These are phyloP conservation scores for Lamellibrachia satsuma DNA, from an alignment of 2,888 invertebrate genomes.

Conservation along the genomic window DNA sequence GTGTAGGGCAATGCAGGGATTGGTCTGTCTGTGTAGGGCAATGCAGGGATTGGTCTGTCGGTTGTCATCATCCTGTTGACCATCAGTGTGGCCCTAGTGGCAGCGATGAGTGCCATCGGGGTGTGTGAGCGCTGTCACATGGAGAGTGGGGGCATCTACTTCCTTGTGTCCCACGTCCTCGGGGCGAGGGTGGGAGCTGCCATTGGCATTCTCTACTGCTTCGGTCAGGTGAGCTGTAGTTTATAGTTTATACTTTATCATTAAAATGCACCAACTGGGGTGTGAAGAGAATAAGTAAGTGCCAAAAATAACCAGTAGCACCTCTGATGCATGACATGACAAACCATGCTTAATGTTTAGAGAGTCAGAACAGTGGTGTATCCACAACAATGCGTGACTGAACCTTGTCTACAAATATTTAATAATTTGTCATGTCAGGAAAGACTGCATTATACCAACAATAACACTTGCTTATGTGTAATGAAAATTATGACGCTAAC, in stretches of 20 bases:
- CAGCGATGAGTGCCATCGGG: constrained; percentile 93
- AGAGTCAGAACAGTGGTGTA: background rate
- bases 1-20: constrained; percentile 69
- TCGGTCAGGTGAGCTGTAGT: constrained; percentile 81
- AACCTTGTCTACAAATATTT: too few relatives aligned
- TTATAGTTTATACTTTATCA: background rate
- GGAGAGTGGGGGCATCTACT: constrained; percentile 97
- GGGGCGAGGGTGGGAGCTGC: constrained; percentile 94
- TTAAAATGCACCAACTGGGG: too few relatives aligned
- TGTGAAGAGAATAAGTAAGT: too few relatives aligned
- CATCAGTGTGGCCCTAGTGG: constrained; percentile 88
- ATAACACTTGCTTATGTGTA: too few relatives aligned
- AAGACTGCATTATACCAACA: too few relatives aligned
- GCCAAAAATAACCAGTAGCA: too few relatives aligned
- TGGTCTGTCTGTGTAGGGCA: constrained; percentile 67
- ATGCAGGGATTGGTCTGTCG: constrained; percentile 68
- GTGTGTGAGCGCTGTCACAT: constrained; percentile 92
- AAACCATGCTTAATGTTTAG: too few relatives aligned
- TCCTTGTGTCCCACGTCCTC: constrained; percentile 90
- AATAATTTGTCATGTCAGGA: too few relatives aligned
- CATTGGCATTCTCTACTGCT: constrained; percentile 91
- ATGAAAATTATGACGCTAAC: too few relatives aligned
- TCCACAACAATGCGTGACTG: background rate
- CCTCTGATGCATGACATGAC: too few relatives aligned
- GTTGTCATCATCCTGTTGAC: constrained; percentile 67